These are phyloP conservation scores for Pseudorasbora parva DNA, from an alignment of 2,113 vertebrate species.

Conservation along the genomic window DNA sequence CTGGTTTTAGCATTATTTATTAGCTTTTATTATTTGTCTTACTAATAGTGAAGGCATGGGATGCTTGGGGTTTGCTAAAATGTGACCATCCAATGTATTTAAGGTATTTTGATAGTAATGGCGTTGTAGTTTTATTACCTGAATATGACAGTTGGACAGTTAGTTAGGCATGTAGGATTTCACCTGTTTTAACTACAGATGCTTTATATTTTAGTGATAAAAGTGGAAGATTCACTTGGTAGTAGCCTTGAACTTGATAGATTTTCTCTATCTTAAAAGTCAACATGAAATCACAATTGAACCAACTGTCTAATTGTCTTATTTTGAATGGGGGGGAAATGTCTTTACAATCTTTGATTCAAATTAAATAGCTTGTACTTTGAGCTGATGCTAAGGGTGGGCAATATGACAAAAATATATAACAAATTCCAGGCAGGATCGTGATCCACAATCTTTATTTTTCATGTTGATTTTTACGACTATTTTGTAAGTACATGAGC, in stretches of 20 bases:
- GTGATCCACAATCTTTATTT: no score
- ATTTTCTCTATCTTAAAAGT: background rate
- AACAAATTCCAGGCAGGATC: no score
- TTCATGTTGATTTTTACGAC: no score
- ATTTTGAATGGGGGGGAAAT: background rate
- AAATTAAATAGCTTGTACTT: background rate
- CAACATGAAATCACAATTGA: background rate
- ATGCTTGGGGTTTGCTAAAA: slow-evolving; percentile 36
- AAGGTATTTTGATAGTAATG: slow-evolving; percentile 16
- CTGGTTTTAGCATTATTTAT: slow-evolving; percentile 44
- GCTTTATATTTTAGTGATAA: slow-evolving; percentile 67
- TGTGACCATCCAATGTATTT: slow-evolving; percentile 13
- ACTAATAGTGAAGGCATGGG: slow-evolving; percentile 25
- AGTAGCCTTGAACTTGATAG: slow-evolving; percentile 10
- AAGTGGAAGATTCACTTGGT: slow-evolving; percentile 45
- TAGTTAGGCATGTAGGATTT: slow-evolving; percentile 42
- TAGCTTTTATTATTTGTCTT: slow-evolving; percentile 12
- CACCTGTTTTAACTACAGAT: slow-evolving; percentile 45
- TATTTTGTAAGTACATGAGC: no score
- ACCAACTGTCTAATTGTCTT: background rate
- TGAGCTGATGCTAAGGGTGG: background rate
- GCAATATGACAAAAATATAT: no score
- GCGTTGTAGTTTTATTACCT: slow-evolving; percentile 56
- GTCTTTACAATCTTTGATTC: background rate
- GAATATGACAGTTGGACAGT: slow-evolving; percentile 33